phyloP scores from a whole-genome alignment of 92 coral and sea anemone genomes.

The Muricea muricata region DNA sequence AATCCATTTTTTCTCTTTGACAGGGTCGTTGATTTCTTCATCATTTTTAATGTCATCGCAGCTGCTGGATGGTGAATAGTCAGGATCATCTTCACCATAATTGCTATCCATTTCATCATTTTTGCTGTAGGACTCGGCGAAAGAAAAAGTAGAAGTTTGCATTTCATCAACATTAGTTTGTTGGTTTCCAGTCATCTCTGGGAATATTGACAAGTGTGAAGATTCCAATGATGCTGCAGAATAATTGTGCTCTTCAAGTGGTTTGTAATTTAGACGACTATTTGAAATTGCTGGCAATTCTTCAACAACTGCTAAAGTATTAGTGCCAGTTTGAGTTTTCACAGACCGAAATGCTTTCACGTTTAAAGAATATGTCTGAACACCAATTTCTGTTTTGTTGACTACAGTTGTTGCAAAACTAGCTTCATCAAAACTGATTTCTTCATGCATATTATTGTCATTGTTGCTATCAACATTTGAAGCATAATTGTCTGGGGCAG shows the following conservation, averaged over 20 bases:
- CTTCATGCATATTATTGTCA: not conserved
- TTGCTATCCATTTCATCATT: not conserved
- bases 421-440: too few species aligned
- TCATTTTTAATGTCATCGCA: too few species aligned
- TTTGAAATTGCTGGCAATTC: not conserved
- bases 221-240: not conserved
- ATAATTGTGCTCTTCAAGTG: not conserved
- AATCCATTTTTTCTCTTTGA: too few species aligned
- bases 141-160: too few species aligned
- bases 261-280: not conserved
- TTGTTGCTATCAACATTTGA: too few species aligned
- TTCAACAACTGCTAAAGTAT: not conserved
- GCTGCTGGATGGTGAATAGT: too few species aligned
- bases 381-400: not conserved
- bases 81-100: constrained; percentile 29
- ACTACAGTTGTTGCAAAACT: too few species aligned
- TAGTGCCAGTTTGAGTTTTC: not conserved
- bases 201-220: not conserved
- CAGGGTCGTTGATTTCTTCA: too few species aligned
- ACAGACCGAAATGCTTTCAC: not conserved
- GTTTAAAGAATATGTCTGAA: not conserved
- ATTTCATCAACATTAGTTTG: too few species aligned
- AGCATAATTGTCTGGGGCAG: not conserved
- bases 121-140: too few species aligned
- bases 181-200: constrained; percentile 18